Percentiles rank a stretch among this genome's conserved stretches.
phyloP scores from a whole-genome alignment of 2,888 invertebrate genomes.

The Sinohyriopsis cumingii region DNA sequence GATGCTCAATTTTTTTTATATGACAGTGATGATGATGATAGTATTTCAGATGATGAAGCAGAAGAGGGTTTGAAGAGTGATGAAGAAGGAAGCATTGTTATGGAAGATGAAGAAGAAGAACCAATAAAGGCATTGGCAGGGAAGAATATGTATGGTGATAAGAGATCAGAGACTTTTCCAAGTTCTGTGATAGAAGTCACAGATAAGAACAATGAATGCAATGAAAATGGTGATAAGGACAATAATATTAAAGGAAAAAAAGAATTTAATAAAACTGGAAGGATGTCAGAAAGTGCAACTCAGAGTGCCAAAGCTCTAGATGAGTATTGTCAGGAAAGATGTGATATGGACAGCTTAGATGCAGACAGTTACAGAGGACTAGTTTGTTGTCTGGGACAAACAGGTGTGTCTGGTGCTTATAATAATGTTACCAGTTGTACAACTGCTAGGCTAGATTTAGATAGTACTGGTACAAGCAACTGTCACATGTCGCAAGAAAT shows the following conservation, averaged over 20 bases:
- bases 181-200: too few relatives aligned
- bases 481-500: too few relatives aligned
- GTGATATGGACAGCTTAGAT: too few relatives aligned
- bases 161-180: too few relatives aligned
- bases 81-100: not conserved
- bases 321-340: too few relatives aligned
- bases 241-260: too few relatives aligned
- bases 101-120: slow-evolving; percentile 2
- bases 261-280: not conserved
- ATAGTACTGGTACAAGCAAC: too few relatives aligned
- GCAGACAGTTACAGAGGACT: too few relatives aligned
- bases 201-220: too few relatives aligned
- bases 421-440: too few relatives aligned
- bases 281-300: not conserved
- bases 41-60: not conserved
- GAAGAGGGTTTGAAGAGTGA: not conserved
- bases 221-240: not conserved
- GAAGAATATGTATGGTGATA: not conserved
- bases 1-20: not conserved
- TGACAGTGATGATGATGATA: slow-evolving; percentile 8
- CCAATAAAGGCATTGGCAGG: not conserved
- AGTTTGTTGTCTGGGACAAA: not conserved
- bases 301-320: not conserved
- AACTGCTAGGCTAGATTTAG: too few relatives aligned
- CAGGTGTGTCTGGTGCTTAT: too few relatives aligned